These are phyloP conservation scores for Drosophila navojoa DNA, from an alignment of 1,140 invertebrate genomes.

Conservation along the genomic window DNA sequence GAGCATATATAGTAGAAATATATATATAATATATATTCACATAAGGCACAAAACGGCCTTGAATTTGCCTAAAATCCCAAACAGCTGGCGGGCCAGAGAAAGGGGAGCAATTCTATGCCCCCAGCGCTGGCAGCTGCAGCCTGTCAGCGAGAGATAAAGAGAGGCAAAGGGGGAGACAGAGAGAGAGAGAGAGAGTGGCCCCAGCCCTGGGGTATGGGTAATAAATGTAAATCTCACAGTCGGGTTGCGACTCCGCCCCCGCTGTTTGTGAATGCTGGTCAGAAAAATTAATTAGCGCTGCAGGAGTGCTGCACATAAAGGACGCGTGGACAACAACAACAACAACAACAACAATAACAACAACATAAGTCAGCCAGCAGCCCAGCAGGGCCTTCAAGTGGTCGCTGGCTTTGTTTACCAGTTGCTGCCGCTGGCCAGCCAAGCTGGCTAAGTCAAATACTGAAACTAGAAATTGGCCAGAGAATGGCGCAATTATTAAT, in stretches of 20 bases:
- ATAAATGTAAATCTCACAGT: conserved; percentile 77
- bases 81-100: neutral
- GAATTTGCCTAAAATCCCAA: conserved; percentile 40
- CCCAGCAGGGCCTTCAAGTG: neutral
- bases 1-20: conserved; percentile 25
- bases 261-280: conserved; percentile 59
- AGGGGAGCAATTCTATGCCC: neutral
- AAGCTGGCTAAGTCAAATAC: conserved; percentile 41
- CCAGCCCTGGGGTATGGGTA: conserved; percentile 56
- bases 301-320: conserved; percentile 64
- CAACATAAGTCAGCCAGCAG: neutral
- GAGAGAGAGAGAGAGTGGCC: conserved; percentile 45
- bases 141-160: conserved; percentile 12
- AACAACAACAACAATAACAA: neutral
- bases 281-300: conserved; percentile 81
- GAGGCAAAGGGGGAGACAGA: neutral
- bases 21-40: conserved; percentile 27
- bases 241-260: conserved; percentile 4
- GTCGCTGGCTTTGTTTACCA: conserved; percentile 1
- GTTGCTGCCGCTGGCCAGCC: conserved; percentile 8
- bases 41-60: conserved; percentile 58
- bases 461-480: conserved; percentile 55
- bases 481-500: conserved; percentile 67
- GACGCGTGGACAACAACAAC: conserved; percentile 17
- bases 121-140: conserved; percentile 31